These are phyloP conservation scores for Jacana jacana DNA, from an alignment of 2,113 vertebrate genomes.

Conservation along the genomic window DNA sequence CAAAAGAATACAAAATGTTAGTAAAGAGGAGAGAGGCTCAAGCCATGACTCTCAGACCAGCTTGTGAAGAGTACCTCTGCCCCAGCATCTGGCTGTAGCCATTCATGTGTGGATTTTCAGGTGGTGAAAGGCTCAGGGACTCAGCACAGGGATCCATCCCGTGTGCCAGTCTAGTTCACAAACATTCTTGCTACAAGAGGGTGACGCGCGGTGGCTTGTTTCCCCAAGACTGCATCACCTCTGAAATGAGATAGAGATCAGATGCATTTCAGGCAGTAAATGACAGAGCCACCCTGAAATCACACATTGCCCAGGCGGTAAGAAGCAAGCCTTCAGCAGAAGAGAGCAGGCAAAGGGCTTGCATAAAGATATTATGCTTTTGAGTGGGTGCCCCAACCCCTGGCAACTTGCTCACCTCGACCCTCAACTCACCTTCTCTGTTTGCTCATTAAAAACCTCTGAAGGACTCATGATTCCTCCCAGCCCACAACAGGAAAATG, in stretches of 20 bases:
- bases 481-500: constrained; percentile 8
- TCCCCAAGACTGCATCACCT: not conserved
- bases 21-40: not conserved
- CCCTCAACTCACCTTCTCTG: not conserved
- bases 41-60: accelerated
- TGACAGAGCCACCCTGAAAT: constrained; percentile 11
- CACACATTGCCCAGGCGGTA: not conserved
- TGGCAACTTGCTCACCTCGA: not conserved
- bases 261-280: not conserved
- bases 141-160: not conserved
- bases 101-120: not conserved
- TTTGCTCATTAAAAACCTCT: constrained; percentile 17
- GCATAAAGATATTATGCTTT: not conserved
- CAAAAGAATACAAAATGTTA: not conserved
- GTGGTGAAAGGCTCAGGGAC: not conserved
- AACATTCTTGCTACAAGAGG: not conserved
- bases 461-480: not conserved
- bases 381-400: not conserved
- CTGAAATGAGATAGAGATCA: not conserved
- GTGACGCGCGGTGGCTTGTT: not conserved
- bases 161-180: not conserved
- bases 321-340: not conserved
- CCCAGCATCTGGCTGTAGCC: not conserved
- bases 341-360: not conserved
- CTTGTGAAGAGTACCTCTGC: not conserved